Base-by-base conservation (phyloP, 2,888 invertebrate species). In the Leptinotarsa rubiginosa region DNA sequence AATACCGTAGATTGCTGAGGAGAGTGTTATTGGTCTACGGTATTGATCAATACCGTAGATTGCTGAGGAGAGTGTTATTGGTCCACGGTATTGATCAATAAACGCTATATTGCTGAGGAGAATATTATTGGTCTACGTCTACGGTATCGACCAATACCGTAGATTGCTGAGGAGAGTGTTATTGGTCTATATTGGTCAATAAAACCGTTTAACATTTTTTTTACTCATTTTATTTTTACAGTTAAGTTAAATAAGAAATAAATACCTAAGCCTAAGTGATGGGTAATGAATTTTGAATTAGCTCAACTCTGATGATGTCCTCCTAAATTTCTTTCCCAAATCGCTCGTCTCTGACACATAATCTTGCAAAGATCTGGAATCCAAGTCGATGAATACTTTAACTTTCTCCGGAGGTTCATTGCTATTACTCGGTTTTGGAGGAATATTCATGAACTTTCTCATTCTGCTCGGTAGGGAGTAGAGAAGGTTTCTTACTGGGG, bases 401-500 rank as follows among this genome's bases (percentile, higher is more conserved):
- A 70, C 74, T 52, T 70, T 70, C 5, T 79, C 75, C 18, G 80
- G 78, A 73, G 78, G 80, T 18, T 72, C 74, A 64, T 70, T 78
- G 12, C 65, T 78, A 56, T 47, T 75, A 16, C 59, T 73, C 18
- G 73, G 70, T 69, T 85, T 85, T 16, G 85, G 65, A 0, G 86
- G 85, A 67, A 87, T 79, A 67, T 85, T 84, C 15, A 87, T 67
- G 15, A 79, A 78, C 75, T 84, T 89, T 88, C 91, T 91, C 10
- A 89, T 75, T 75, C 85, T 87, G 56, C 85, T 86, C 0, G 91
- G 90, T 47, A 91, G 83, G 2, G 88, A 88, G 80, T 89, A 88
- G 50, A 92, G 86, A n/a, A 92, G 85, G 7, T 87, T 85, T 59
- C 89, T 87, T n/a, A 93, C 85, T 0, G 93, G 92, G 13, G 94